Evolutionary conservation across 2,888 invertebrate genomes (phyloP).

Genomic region (Melinaea marsaeus): DNA sequence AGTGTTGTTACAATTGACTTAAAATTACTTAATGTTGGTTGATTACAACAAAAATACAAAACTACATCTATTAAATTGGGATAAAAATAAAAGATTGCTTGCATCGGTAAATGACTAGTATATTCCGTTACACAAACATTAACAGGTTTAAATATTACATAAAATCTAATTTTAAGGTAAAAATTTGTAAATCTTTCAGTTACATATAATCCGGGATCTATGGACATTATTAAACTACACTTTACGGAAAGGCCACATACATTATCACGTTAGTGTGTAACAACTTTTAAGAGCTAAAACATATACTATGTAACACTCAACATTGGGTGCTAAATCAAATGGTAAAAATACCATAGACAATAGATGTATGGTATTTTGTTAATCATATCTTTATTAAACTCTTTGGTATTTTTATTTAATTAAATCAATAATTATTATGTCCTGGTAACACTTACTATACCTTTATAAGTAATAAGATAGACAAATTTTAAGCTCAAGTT

Average conservation of each 20-base stretch:
- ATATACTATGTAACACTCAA: neutral
- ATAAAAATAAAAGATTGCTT: neutral
- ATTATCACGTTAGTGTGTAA: constrained; percentile 53
- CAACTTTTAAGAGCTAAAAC: constrained; percentile 9
- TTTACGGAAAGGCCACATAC: constrained; percentile 61
- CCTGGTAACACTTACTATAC: neutral
- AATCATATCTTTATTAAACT: too few species aligned
- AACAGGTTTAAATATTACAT: constrained; percentile 11
- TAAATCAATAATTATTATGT: too few species aligned
- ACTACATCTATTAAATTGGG: neutral
- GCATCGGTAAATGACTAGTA: constrained; percentile 33
- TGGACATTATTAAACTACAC: constrained; percentile 51
- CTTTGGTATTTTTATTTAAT: too few species aligned
- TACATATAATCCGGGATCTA: constrained; percentile 22
- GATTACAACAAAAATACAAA: too few species aligned
- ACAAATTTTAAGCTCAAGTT: constrained; percentile 2
- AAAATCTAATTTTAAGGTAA: constrained; percentile 15
- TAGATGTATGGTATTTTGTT: too few species aligned
- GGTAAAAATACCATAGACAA: too few species aligned
- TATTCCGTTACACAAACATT: constrained; percentile 23
- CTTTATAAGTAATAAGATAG: neutral
- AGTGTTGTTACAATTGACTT: too few species aligned
- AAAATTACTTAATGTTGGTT: too few species aligned
- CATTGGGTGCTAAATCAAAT: too few species aligned
- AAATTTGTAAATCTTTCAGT: constrained; percentile 34